A percentile compares a stretch with the other conserved stretches of the same genome.
Evolutionary conservation across 2,888 invertebrate genomes (phyloP).

Genomic region (Ypsolopha sequella): DNA sequence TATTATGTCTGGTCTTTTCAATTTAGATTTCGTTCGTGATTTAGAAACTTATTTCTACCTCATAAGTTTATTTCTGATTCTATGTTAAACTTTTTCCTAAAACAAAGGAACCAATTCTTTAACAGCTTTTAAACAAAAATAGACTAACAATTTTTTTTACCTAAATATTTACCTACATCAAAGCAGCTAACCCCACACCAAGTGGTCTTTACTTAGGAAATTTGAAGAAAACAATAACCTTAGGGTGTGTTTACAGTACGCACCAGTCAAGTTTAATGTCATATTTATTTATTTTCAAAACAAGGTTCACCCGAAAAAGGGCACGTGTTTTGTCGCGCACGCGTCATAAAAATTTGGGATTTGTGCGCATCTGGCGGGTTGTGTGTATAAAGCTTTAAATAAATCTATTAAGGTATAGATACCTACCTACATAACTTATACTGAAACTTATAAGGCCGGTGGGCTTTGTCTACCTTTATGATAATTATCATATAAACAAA

Average conservation of each 20-base stretch:
- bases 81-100: no score
- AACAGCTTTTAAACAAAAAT: not conserved
- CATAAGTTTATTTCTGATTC: no score
- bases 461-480: not conserved
- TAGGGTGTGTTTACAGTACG: conserved; percentile 53
- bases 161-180: conserved; percentile 1
- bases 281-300: conserved; percentile 60
- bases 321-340: conserved; percentile 39
- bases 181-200: not conserved
- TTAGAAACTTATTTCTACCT: no score
- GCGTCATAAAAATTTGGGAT: conserved; percentile 55
- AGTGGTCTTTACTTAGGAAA: not conserved
- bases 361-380: conserved; percentile 49
- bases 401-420: not conserved
- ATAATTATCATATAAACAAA: no score
- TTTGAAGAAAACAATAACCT: conserved; percentile 9
- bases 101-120: no score
- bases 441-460: not conserved
- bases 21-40: no score
- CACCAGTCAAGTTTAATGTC: conserved; percentile 32
- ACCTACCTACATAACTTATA: not conserved
- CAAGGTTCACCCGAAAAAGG: conserved; percentile 32
- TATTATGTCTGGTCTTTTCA: no score
- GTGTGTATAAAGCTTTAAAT: not conserved
- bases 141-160: not conserved